Percentiles rank a stretch among this genome's conserved stretches.
These are phyloP conservation scores for Nycteola revayana DNA, from an alignment of 2,888 invertebrate genomes.

Conservation along the genomic window DNA sequence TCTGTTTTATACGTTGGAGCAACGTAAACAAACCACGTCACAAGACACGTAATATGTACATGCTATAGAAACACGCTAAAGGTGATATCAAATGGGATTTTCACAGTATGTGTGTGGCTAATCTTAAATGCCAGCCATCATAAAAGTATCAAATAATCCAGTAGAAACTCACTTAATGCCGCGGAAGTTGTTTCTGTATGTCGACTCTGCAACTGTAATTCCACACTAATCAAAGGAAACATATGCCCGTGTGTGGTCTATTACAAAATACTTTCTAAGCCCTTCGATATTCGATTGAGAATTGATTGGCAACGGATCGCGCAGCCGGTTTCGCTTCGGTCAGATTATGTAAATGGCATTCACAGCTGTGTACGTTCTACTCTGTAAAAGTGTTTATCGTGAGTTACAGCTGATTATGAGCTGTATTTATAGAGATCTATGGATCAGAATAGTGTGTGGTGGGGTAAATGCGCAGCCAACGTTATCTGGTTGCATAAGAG, in stretches of 20 bases:
- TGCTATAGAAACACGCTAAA: too few species aligned
- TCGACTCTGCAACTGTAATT: constrained; percentile 32
- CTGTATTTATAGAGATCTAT: constrained; percentile 30
- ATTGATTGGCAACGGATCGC: constrained; percentile 31
- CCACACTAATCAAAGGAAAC: constrained; percentile 22
- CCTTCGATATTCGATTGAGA: constrained; percentile 35
- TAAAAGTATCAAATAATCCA: too few species aligned
- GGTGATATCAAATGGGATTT: too few species aligned
- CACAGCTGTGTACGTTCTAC: constrained; percentile 54
- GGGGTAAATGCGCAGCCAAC: constrained; percentile 52
- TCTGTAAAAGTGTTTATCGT: constrained; percentile 34
- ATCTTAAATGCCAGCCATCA: too few species aligned
- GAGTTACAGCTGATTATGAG: constrained; percentile 30
- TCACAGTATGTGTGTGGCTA: too few species aligned
- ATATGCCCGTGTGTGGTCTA: constrained; percentile 17
- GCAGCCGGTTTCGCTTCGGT: constrained; percentile 43
- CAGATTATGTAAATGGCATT: constrained; percentile 63
- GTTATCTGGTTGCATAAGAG: constrained; percentile 73
- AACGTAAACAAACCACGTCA: too few species aligned
- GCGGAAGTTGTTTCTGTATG: constrained; percentile 43
- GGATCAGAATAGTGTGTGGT: constrained; percentile 33
- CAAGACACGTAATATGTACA: too few species aligned
- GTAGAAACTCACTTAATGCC: constrained; percentile 37
- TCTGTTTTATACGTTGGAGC: too few species aligned
- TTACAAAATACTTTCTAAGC: constrained; percentile 33